Evolutionary conservation across 2,888 invertebrate genomes (phyloP).

Genomic region (Scaptomyza polygonia): DNA sequence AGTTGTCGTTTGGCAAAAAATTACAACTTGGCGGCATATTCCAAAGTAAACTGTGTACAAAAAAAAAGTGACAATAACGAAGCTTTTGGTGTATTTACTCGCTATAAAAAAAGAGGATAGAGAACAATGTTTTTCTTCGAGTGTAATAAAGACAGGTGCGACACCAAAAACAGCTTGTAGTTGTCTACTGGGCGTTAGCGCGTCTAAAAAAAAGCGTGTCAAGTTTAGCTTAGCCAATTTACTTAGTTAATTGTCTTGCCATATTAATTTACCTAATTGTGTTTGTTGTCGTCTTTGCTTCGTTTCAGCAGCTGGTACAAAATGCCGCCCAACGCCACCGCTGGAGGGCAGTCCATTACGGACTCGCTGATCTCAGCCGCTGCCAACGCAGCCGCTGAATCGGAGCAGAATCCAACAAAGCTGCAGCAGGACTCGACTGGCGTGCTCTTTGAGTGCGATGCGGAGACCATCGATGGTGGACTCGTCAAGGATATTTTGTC

Average conservation of each 20-base stretch:
- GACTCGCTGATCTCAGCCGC: slow-evolving; percentile 73
- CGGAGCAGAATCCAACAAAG: slow-evolving; percentile 70
- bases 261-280: slow-evolving; percentile 32
- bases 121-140: neutral
- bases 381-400: slow-evolving; percentile 65
- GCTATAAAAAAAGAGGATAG: neutral
- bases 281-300: slow-evolving; percentile 11
- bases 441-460: slow-evolving; percentile 88
- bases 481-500: slow-evolving; percentile 86
- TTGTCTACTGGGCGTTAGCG: neutral
- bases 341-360: slow-evolving; percentile 83
- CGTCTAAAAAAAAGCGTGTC: slow-evolving; percentile 52
- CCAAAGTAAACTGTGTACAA: slow-evolving; percentile 7
- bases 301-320: slow-evolving; percentile 51
- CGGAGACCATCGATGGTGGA: slow-evolving; percentile 87
- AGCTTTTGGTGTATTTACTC: no score
- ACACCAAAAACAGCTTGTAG: slow-evolving; percentile 1
- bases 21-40: neutral
- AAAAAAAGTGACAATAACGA: neutral
- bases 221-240: slow-evolving; percentile 60
- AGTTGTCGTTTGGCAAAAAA: neutral
- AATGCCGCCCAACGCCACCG: slow-evolving; percentile 86
- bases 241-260: slow-evolving; percentile 30
- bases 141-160: slow-evolving; percentile 2
- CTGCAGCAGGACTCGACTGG: slow-evolving; percentile 84